Evolutionary conservation across 2,113 vertebrate genomes (phyloP), one percentile per base, ranked within the genome.

Genomic region (Columbina picui): DNA sequence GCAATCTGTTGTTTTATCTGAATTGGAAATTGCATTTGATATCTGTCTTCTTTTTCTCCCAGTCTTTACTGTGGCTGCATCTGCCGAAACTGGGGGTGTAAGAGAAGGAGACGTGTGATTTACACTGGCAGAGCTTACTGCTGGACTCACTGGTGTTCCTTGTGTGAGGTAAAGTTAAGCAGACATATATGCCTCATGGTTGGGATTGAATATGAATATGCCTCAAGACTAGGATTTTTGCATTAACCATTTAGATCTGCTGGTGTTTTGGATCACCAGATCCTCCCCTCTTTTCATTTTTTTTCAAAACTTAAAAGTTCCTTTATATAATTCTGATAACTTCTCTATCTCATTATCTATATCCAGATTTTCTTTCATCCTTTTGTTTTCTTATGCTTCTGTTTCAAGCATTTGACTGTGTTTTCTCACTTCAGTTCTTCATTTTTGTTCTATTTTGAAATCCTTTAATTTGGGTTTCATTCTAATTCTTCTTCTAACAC

Each of bases 131-230:
- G 70, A 94, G 67, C 75, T 94, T 77, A 61, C 65, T 91, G 93
- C 93, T 88, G 84, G 96, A 80, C 82, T 95, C 70, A 55, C 32
- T 94, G 87, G 47, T 84, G 68, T 87, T 81, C 77, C 69, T 91
- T 95, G 68, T 71, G 61, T 91, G 82, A 96, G 91, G 87, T 94
- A 96, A 94, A 96, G 87, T 85, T 95, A 88, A 93, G 87, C 91
- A 94, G 39, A 89, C 70, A 59, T 93, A 61, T 63, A 78, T 76
- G 57, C 61, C 39, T 96, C 55, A 69, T 70, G 60, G 61, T 7
- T 79, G 75, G 61, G 36, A 83, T 25, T 50, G 29, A 68, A 9
- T 84, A 50, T 64, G 34, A 94, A 55, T 38, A 23, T 82, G 50
- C 60, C 73, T 86, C 65, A 95, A 78, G 77, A 55, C 18, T 36